Percentiles rank a stretch among this genome's conserved stretches.
These are phyloP conservation scores for Apis cerana DNA, from an alignment of 1,140 invertebrate genomes.

Conservation along the genomic window DNA sequence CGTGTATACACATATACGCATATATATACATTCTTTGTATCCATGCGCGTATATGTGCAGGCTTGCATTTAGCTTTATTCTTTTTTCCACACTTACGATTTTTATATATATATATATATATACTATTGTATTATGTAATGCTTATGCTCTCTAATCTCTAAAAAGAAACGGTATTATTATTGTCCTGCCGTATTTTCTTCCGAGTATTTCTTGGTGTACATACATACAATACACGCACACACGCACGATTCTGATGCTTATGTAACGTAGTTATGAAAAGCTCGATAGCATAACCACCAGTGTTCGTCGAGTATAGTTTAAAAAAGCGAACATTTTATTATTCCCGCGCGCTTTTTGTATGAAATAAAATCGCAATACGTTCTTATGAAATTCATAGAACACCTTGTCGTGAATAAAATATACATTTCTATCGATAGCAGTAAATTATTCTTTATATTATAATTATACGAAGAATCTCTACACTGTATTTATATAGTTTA, in stretches of 20 bases:
- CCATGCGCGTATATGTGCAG: background rate
- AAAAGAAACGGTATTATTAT: conserved; percentile 78
- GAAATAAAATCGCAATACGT: conserved; percentile 29
- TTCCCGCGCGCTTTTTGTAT: conserved; percentile 43
- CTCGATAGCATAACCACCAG: conserved; percentile 76
- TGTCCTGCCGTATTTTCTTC: conserved; percentile 75
- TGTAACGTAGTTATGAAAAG: conserved; percentile 76
- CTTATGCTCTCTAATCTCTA: conserved; percentile 72
- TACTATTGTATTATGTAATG: conserved; percentile 62
- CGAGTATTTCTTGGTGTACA: conserved; percentile 70
- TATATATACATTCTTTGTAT: background rate
- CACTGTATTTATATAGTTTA: conserved; percentile 1
- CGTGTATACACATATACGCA: background rate
- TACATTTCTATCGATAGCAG: background rate
- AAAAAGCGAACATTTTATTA: conserved; percentile 46
- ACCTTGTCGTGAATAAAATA: no score
- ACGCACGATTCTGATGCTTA: conserved; percentile 58
- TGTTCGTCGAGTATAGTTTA: conserved; percentile 67
- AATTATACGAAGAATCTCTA: background rate
- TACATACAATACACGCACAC: conserved; percentile 58
- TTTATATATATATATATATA: conserved; percentile 41
- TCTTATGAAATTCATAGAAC: conserved; percentile 15
- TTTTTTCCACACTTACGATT: conserved; percentile 44
- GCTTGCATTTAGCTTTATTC: conserved; percentile 42
- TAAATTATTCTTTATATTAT: background rate